Conservation (phyloP, 2,113 vertebrate species). For the Myanophis thanlyinensis region DNA sequence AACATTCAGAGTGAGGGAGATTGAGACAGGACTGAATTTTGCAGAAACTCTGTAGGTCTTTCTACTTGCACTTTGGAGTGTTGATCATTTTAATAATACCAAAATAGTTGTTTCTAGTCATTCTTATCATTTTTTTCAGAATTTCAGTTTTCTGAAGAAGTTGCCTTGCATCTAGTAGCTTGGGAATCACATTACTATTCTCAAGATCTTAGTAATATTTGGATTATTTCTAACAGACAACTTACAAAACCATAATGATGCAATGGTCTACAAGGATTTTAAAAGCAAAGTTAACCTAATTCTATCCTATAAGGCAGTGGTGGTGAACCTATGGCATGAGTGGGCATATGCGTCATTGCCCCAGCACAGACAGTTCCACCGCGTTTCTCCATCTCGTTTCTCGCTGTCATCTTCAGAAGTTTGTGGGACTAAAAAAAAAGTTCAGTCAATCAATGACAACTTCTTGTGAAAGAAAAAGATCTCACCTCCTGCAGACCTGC, state of each 20-base stretch:
- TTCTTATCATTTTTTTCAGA: background rate
- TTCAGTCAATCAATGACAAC: too few relatives aligned
- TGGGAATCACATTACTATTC: background rate
- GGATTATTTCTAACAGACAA: background rate
- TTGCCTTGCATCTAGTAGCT: background rate
- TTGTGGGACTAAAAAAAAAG: too few relatives aligned
- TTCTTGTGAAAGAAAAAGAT: too few relatives aligned
- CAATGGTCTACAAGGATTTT: background rate
- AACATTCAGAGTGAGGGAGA: background rate
- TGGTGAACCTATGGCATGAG: too few relatives aligned
- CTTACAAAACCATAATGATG: background rate
- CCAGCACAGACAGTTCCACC: too few relatives aligned
- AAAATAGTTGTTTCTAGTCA: background rate
- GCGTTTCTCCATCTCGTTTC: too few relatives aligned
- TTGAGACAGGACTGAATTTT: background rate
- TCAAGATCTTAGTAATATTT: background rate
- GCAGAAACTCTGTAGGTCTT: background rate
- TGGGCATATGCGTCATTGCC: too few relatives aligned
- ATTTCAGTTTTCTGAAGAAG: background rate
- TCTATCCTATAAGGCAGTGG: background rate
- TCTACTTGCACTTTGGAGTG: background rate
- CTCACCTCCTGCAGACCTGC: too few relatives aligned
- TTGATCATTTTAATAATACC: background rate
- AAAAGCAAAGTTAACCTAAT: background rate
- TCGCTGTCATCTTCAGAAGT: too few relatives aligned